Evolutionary conservation across 2,113 vertebrate species (phyloP).

Genomic region (Passer domesticus): DNA sequence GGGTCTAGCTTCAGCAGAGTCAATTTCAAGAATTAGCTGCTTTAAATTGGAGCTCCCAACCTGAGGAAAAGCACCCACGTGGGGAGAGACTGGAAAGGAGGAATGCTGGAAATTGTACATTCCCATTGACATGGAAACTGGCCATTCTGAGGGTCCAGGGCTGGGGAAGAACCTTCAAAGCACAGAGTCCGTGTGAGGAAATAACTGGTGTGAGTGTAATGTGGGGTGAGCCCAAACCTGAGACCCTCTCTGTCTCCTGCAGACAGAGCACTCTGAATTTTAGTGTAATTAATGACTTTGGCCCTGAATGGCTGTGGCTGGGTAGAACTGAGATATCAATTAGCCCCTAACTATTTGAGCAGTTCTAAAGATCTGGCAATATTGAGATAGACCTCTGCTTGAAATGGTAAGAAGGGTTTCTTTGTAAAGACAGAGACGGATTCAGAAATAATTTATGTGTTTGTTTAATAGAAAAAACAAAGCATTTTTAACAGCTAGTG

Average conservation of each 20-base stretch:
- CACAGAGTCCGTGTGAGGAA: accelerated
- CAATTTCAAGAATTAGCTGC: not conserved
- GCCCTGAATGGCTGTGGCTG: not conserved
- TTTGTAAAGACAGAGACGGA: not conserved
- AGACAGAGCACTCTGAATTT: not conserved
- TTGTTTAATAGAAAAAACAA: constrained; percentile 7
- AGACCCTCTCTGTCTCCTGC: not conserved
- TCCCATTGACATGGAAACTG: not conserved
- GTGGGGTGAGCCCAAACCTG: not conserved
- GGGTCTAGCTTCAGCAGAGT: not conserved
- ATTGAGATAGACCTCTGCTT: not conserved
- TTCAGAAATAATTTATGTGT: not conserved
- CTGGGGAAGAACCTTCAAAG: not conserved
- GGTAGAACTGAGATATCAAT: not conserved
- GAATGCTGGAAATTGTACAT: too few species aligned
- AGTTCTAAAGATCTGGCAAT: not conserved
- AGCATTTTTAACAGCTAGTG: constrained; percentile 12
- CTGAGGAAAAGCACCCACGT: not conserved
- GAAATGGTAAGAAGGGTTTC: not conserved
- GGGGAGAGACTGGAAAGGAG: not conserved
- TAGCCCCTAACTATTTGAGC: not conserved
- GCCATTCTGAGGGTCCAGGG: accelerated
- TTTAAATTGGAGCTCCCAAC: not conserved
- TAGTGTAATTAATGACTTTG: not conserved
- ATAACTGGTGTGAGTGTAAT: accelerated